Base-by-base conservation (phyloP, 30 jellyfish, hydroid and myxozoan genomes). In the Clytia hemisphaerica region DNA sequence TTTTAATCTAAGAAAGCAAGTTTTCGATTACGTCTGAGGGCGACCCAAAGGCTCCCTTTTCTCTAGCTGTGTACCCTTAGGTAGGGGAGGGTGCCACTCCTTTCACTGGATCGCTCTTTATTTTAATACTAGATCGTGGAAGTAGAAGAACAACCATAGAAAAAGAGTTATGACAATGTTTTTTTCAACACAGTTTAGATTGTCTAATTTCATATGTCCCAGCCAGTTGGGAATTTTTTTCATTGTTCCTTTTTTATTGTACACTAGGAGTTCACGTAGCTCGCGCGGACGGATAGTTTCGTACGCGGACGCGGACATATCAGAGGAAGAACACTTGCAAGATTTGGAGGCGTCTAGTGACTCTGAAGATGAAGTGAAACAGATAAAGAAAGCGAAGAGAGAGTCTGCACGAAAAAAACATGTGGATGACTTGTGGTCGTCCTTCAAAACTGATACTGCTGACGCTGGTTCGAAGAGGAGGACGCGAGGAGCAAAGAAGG, bases 361-460 rank as follows among this genome's bases (percentile, higher is more conserved):
- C 42, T 64, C 60, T 16, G 93, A 63, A 9, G 67, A 71, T 19
- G 42, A 31, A 22, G 70, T 55, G 12, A 90, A 72, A 18, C 62
- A 59, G 25, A 78, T 60, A 37, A 58, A 28, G 35, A 76, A 73
- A 1, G 85, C 51, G 37, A 83, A 63, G 26, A 44, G 19, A 38
- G 54, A 67, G 5, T 82, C 46, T 22, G 84, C 66, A 45, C 79
- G 62, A 28, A 86, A 86, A 48, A 45, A 86, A 50, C 75, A 84
- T 49, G 85, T 77, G 60, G 84, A 67, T 24, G 78, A 73, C 44
- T 62, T 86, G 37, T 86, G 96, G 96, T 61, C 66, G 24, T 47
- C 85, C 37, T 74, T 83, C 83, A 77, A 84, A 65, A 50, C 49
- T 2, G 90, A 82, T 30, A 67, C 31, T 14, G n/a, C n/a, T 42